Base-by-base conservation (phyloP, 2,113 vertebrate species). In the Tursiops truncatus region DNA sequence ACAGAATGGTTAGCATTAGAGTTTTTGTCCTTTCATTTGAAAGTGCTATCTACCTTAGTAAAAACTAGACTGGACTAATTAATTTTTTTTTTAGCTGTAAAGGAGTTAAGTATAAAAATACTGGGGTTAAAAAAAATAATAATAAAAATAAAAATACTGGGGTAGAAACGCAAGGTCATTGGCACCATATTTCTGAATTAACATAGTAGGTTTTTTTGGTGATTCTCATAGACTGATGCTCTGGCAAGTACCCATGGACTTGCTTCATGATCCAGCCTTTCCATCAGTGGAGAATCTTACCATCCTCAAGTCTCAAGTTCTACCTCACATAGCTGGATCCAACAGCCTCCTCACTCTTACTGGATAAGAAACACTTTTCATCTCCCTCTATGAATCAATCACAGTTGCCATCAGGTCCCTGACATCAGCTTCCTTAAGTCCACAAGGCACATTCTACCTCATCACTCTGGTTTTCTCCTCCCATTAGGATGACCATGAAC, bases 361-460 rank as follows among this genome's bases (percentile, higher is more conserved):
- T 93, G 3, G 10, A 36, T 93, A 18, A 85, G 76, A 96, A 97
- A 79, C 18, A 8, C 36, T 82, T 93, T 82, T 95, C 63, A 67
- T 94, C 68, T 76, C 25, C 41, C 95, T 89, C 56, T 80, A 7
- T 26, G 28, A 50, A 62, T 83, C 87, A 79, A 62, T 94, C 86
- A 74, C 56, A 80, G 56, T 65, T 63, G 47, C 47, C 38, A 70
- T 60, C 56, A 84, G 56, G 47, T 65, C 89, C 67, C 79, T 68
- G 83, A 81, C 77, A 50, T 17, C 56, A 38, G 12, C n/a, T 84
- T 41, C 68, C 85, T 38, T 38, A 79, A 17, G 74, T 63, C 84
- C n/a, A 31, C 20, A 65, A 1, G n/a, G n/a, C 80, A 71, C 56
- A 36, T 68, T 56, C 38, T 23, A 26, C 63, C 31, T 36, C 6